Conservation (phyloP, 1,140 invertebrate species). For the Colletes latitarsis region DNA sequence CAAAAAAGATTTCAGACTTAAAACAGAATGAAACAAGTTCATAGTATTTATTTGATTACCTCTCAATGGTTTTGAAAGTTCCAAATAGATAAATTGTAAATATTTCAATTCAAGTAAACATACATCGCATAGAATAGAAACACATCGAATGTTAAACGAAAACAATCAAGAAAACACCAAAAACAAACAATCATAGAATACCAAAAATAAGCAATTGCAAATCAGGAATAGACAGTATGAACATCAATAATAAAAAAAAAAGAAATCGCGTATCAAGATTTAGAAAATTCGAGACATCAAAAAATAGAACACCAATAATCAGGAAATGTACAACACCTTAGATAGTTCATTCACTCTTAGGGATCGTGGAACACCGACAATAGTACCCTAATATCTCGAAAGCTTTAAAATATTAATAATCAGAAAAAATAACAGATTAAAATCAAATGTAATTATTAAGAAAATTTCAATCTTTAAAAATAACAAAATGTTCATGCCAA, state of each 20-base stretch:
- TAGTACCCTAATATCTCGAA: background rate
- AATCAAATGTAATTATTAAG: background rate
- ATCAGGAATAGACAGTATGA: background rate
- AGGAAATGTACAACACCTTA: background rate
- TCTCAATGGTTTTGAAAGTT: background rate
- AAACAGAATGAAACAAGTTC: background rate
- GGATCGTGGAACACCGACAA: background rate
- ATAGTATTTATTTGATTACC: background rate
- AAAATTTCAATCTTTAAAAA: background rate
- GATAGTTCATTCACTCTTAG: background rate
- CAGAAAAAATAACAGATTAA: no score
- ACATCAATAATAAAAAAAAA: background rate
- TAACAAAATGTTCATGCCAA: conserved; percentile 27
- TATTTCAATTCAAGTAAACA: background rate
- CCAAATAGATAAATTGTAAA: conserved; percentile 13
- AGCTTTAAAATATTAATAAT: background rate
- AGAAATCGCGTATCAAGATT: background rate
- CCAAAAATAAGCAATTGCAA: background rate
- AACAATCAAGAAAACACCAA: background rate
- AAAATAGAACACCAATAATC: background rate
- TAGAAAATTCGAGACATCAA: background rate
- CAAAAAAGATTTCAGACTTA: background rate
- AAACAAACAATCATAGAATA: background rate
- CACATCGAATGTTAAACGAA: background rate
- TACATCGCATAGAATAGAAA: background rate